Evolutionary conservation across 2,888 invertebrate species (phyloP).

Genomic region (Uloborus plumipes): DNA sequence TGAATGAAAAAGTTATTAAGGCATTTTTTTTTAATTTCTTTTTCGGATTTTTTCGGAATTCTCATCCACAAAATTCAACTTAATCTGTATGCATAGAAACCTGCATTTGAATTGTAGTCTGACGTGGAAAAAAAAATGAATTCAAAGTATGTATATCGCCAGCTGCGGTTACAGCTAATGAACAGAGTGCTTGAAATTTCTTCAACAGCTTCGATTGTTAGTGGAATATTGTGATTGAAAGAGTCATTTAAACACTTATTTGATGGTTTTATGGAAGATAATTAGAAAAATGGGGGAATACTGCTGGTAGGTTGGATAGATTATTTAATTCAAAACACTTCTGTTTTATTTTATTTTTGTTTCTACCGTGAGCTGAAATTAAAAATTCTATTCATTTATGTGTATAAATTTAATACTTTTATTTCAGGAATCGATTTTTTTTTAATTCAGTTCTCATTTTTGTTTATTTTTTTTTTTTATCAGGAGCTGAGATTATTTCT

Average conservation of each 20-base stretch:
- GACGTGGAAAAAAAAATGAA: constrained; percentile 30
- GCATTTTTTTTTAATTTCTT: constrained; percentile 7
- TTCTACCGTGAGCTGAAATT: no score
- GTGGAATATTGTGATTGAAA: neutral
- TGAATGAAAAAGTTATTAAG: constrained; percentile 61
- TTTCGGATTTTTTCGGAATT: neutral
- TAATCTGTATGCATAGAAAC: constrained; percentile 62
- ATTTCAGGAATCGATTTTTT: no score
- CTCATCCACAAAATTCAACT: neutral
- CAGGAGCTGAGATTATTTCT: no score
- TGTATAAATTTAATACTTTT: no score
- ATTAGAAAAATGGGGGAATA: neutral
- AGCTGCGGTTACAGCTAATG: constrained; percentile 23
- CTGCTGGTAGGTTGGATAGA: neutral
- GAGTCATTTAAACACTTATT: neutral
- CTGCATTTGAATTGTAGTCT: constrained; percentile 32
- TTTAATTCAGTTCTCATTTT: no score
- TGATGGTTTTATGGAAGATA: neutral
- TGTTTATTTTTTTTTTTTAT: no score
- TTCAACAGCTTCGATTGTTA: constrained; percentile 4
- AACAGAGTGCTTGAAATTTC: constrained; percentile 8
- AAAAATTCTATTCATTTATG: no score
- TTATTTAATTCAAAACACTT: neutral
- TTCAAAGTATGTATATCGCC: constrained; percentile 7
- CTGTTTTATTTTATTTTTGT: neutral